Conservation (phyloP, 53 echinoderm and acorn worm species). For the Echinarachnius parma region DNA sequence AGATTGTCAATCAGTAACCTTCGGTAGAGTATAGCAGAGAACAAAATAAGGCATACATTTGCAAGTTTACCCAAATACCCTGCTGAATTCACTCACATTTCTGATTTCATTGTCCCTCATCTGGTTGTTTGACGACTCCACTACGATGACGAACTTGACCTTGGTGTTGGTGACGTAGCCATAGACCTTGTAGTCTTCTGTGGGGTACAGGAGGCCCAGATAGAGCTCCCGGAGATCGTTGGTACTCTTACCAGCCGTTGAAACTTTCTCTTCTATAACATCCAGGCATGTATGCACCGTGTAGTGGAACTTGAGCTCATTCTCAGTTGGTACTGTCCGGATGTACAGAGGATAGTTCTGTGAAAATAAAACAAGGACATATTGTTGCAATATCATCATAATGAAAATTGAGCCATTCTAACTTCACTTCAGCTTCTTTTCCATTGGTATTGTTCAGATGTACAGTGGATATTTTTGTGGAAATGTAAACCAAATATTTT, state of each 20-base stretch:
- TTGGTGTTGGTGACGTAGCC: constrained; percentile 99
- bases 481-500: no score
- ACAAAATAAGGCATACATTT: no score
- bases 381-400: no score
- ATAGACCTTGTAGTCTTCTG: constrained; percentile 98
- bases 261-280: constrained; percentile 94
- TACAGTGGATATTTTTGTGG: constrained; percentile 91
- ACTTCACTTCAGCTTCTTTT: constrained; percentile 97
- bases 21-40: neutral
- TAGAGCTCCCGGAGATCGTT: constrained; percentile 91
- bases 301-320: constrained; percentile 99
- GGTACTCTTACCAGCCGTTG: constrained; percentile 79
- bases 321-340: constrained; percentile 90
- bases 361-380: no score
- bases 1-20: no score
- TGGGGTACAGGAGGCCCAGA: constrained; percentile 91
- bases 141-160: constrained; percentile 97
- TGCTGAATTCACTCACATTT: constrained; percentile 65
- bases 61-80: no score
- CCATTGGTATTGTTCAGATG: constrained; percentile 91
- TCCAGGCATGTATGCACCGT: constrained; percentile 97
- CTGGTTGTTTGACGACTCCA: constrained; percentile 94
- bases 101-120: constrained; percentile 98
- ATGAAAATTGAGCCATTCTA: no score
- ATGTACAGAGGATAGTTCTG: constrained; percentile 98